A percentile compares a stretch with the other conserved stretches of the same genome.
Evolutionary conservation across 2,797 vertebrate genomes (phyloP).

Genomic region (Xenops minutus): DNA sequence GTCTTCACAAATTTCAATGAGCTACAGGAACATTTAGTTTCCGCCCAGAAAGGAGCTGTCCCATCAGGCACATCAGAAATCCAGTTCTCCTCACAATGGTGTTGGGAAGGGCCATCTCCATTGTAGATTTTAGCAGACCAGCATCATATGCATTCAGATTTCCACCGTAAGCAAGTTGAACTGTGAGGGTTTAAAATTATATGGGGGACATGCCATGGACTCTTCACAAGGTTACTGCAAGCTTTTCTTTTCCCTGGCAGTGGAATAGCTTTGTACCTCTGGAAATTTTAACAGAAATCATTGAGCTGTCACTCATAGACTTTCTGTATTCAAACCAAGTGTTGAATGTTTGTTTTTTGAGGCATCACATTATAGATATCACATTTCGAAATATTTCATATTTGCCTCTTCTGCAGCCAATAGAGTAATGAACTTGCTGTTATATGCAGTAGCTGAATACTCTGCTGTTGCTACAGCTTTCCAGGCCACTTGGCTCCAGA

Average conservation of each 20-base stretch:
- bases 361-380: background rate
- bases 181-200: background rate
- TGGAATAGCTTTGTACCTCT: background rate
- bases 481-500: background rate
- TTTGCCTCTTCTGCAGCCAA: background rate
- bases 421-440: background rate
- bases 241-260: background rate
- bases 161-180: background rate
- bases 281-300: background rate
- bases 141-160: background rate
- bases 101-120: background rate
- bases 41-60: background rate
- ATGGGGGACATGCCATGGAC: background rate
- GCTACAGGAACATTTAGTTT: background rate
- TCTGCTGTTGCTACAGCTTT: background rate
- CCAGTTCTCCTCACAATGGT: background rate
- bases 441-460: background rate
- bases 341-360: background rate
- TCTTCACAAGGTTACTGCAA: background rate
- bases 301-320: background rate
- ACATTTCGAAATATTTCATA: background rate
- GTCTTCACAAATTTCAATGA: background rate
- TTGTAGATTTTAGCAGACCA: background rate
- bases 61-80: background rate
- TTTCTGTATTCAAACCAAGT: background rate